Evolutionary conservation across 2,797 vertebrate species (phyloP).

Genomic region (Acipenser oxyrinchus): DNA sequence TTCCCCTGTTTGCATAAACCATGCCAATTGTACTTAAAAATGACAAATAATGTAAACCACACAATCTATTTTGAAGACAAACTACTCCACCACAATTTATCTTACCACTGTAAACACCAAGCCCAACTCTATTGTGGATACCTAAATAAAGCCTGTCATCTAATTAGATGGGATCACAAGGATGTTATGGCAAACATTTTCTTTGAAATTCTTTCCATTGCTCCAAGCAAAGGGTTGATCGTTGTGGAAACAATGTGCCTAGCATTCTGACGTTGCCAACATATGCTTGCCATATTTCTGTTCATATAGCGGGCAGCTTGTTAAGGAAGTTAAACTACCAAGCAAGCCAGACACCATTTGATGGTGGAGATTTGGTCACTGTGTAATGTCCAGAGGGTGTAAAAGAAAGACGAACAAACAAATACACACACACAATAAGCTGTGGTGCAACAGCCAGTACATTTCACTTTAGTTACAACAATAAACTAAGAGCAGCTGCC

Average conservation of each 20-base stretch:
- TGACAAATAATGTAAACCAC: constrained; percentile 59
- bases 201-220: constrained; percentile 76
- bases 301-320: constrained; percentile 34
- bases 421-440: constrained; percentile 4
- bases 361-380: neutral
- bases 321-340: constrained; percentile 34
- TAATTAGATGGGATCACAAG: constrained; percentile 64
- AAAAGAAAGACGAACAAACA: neutral
- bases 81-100: constrained; percentile 52
- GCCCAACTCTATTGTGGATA: constrained; percentile 32
- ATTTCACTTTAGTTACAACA: neutral
- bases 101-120: constrained; percentile 32
- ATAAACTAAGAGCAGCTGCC: neutral
- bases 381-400: neutral
- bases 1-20: constrained; percentile 30
- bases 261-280: constrained; percentile 63
- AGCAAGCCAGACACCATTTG: neutral
- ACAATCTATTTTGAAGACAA: constrained; percentile 57
- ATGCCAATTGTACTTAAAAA: constrained; percentile 49
- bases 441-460: neutral
- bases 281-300: constrained; percentile 78
- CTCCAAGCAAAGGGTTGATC: constrained; percentile 61
- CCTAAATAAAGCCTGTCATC: constrained; percentile 65
- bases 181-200: constrained; percentile 68
- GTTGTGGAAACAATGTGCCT: constrained; percentile 58